Conservation (phyloP, 2,888 invertebrate species). For the Caenorhabditis sp. region DNA sequence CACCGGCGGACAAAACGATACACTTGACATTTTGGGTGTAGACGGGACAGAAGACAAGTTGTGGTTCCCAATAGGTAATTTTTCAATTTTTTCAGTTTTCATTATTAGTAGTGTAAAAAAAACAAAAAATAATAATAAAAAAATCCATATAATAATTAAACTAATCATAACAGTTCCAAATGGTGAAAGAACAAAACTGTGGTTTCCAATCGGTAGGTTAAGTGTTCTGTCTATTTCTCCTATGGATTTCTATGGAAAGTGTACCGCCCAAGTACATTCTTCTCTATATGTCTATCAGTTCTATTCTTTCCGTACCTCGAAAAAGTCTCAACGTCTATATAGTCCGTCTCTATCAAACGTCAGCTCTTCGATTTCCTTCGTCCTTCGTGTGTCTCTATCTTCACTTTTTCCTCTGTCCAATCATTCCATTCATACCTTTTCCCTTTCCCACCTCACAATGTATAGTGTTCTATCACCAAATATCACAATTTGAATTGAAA, state of each 20-base stretch:
- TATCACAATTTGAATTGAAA: neutral
- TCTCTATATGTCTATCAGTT: conserved; percentile 15
- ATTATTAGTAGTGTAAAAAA: no score
- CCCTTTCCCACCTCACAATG: conserved; percentile 52
- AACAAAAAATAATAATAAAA: no score
- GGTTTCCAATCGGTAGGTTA: conserved; percentile 70
- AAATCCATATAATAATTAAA: no score
- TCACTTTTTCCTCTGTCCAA: conserved; percentile 50
- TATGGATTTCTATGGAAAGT: conserved; percentile 5
- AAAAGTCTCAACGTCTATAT: conserved; percentile 15
- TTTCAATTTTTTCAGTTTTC: conserved; percentile 3
- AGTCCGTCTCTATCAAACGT: conserved; percentile 34
- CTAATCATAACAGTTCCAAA: conserved; percentile 62
- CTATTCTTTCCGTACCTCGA: conserved; percentile 16
- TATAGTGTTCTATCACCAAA: conserved; percentile 50
- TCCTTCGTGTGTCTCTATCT: conserved; percentile 49
- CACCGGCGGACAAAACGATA: conserved; percentile 76
- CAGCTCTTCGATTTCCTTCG: conserved; percentile 13
- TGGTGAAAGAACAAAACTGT: conserved; percentile 66
- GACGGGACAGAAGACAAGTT: conserved; percentile 81
- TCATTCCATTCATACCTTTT: conserved; percentile 17
- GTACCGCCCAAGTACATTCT: neutral
- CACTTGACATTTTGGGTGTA: conserved; percentile 77
- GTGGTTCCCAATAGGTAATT: conserved; percentile 83
- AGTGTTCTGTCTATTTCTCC: conserved; percentile 45